These are phyloP conservation scores for Distichodus sexfasciatus DNA, from an alignment of 2,797 vertebrate genomes.

Conservation along the genomic window DNA sequence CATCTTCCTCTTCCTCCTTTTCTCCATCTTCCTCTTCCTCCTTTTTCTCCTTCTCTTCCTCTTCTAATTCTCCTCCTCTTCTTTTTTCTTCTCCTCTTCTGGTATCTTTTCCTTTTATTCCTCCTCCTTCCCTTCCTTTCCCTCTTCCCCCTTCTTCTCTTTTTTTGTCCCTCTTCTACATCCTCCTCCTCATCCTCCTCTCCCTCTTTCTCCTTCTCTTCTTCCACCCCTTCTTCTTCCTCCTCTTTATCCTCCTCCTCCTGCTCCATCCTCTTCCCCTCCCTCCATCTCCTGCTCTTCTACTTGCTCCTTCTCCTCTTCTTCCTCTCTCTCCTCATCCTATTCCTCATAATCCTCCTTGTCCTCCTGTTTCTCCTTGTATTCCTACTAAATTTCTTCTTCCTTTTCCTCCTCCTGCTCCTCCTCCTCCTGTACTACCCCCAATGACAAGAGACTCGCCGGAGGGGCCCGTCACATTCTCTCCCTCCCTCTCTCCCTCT, in stretches of 20 bases:
- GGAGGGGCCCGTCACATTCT: slow-evolving; percentile 5
- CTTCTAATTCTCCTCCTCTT: too few species aligned
- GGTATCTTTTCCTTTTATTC: too few species aligned
- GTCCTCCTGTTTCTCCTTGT: too few species aligned
- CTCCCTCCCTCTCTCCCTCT: background rate
- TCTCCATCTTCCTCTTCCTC: background rate
- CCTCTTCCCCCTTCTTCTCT: slow-evolving; percentile 13
- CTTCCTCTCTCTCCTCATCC: too few species aligned
- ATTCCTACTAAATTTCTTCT: too few species aligned
- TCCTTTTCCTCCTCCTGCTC: background rate
- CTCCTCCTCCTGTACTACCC: slow-evolving; percentile 13
- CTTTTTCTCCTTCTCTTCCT: slow-evolving; percentile 9
- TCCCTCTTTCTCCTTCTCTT: too few species aligned
- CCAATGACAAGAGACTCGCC: slow-evolving; percentile 17
- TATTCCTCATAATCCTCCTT: too few species aligned
- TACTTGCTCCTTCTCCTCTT: background rate
- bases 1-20: too few species aligned
- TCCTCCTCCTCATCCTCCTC: too few species aligned
- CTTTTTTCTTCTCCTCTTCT: background rate
- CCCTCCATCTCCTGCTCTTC: background rate
- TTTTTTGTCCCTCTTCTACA: background rate
- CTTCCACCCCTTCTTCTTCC: too few species aligned
- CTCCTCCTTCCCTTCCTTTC: background rate
- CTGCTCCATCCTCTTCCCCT: slow-evolving; percentile 13
- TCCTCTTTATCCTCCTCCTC: background rate